A percentile compares a stretch with the other conserved stretches of the same genome.
Evolutionary conservation across 23 tunicate genomes (phyloP).

Genomic region (Trididemnum nubilum): DNA sequence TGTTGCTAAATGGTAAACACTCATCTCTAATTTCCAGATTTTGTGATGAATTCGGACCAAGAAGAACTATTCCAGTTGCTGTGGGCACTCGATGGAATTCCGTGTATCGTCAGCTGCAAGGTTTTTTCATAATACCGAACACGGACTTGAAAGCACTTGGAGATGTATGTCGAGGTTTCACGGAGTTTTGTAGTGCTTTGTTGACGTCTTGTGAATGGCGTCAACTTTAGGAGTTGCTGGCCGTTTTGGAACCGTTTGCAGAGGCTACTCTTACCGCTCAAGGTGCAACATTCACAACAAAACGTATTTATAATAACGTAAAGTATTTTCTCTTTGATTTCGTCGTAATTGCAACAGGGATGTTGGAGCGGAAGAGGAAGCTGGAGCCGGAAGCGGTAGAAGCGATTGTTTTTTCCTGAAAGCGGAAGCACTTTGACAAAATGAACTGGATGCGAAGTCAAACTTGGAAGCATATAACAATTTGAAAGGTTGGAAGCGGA

Average conservation of each 20-base stretch:
- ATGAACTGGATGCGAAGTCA: no score
- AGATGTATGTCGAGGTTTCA: neutral
- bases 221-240: neutral
- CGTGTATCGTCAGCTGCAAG: conserved; percentile 3
- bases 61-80: conserved; percentile 1
- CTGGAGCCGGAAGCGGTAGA: no score
- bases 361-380: no score
- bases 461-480: no score
- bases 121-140: neutral
- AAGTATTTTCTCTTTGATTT: neutral
- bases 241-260: neutral
- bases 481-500: no score
- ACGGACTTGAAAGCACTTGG: neutral
- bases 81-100: neutral
- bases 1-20: neutral
- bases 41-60: neutral
- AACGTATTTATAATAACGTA: neutral
- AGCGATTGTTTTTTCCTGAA: no score
- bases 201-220: neutral
- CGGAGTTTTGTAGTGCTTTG: conserved; percentile 1
- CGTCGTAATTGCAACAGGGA: neutral
- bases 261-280: neutral
- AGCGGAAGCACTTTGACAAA: no score
- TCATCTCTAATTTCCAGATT: neutral
- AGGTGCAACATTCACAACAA: neutral